Base-by-base conservation (phyloP, 2,888 invertebrate genomes). In the Drosophila kambysellisi region DNA sequence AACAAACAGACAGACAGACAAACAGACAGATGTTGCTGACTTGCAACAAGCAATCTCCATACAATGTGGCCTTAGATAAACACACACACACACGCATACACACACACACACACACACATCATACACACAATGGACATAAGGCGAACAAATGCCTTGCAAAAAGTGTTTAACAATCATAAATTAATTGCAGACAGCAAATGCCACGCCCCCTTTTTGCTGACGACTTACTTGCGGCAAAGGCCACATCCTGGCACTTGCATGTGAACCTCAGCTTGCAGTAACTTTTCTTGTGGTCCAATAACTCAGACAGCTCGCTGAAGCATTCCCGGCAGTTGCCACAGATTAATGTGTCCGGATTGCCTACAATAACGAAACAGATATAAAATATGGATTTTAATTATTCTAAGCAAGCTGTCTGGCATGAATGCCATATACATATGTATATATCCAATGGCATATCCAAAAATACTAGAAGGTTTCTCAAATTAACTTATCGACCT, bases 281-380 rank as follows among this genome's bases (percentile, higher is more conserved):
- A 89, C 94, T 95, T 91, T 95, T 95, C 94, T 96, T 96, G 94
- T 96, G 96, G 92, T 96, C 96, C 88, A 96, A 94, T 92, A 96
- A 94, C 91, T 96, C 96, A 91, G 95, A 95, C 74, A 96, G 94
- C 91, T 95, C 96, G 82, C 95, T 95, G 93, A 96, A 96, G 93
- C 95, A 95, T 93, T 96, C 96, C 89, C 96, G 95, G 93, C 96
- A 96, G 92, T 95, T 96, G 83, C 96, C 96, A 93, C 96, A 96
- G 91, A 96, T 96, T 93, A 96, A 94, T 91, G 96, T 95, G 93
- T 96, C 96, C 77, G 95, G 95, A 92, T 95, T 95, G 93, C 95
- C 95, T 95, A 70, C 93, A 94, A 91, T 61, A 62, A 73, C 30
- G 67, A 48, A 41, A 74, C 37, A 59, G 9, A 41, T 51, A 62